Evolutionary conservation across 2,797 vertebrate genomes (phyloP).

Genomic region (Myotis daubentonii): DNA sequence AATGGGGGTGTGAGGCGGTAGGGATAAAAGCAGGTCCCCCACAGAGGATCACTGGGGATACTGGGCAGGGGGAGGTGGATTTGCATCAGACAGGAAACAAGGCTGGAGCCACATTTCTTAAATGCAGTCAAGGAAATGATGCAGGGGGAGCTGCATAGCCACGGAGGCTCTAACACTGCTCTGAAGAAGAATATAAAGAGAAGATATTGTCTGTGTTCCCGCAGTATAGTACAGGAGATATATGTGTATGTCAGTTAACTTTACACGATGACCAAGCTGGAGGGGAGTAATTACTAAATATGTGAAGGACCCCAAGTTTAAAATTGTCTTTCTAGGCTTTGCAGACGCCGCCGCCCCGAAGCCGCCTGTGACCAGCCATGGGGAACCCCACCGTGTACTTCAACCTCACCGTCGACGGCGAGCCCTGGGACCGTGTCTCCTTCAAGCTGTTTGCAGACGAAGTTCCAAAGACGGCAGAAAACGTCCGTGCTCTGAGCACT

Average conservation of each 20-base stretch:
- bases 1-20: not conserved
- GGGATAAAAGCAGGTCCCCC: not conserved
- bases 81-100: rapidly evolving
- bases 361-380: too few relatives aligned
- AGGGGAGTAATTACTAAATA: not conserved
- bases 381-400: too few relatives aligned
- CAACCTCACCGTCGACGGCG: too few relatives aligned
- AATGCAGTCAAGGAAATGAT: not conserved
- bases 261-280: not conserved
- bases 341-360: too few relatives aligned
- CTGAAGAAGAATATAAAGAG: not conserved
- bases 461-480: too few relatives aligned
- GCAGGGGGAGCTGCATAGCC: not conserved
- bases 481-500: too few relatives aligned
- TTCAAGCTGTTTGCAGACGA: too few relatives aligned
- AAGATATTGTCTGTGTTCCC: not conserved
- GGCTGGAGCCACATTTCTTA: not conserved
- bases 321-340: not conserved
- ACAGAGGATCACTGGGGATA: not conserved
- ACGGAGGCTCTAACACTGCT: not conserved
- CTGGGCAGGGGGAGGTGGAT: not conserved
- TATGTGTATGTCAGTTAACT: not conserved
- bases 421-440: too few relatives aligned
- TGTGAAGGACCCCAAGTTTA: not conserved
- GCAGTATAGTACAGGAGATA: not conserved